phyloP scores from a whole-genome alignment of 2,797 vertebrate species.

The Tarsius wallacei region DNA sequence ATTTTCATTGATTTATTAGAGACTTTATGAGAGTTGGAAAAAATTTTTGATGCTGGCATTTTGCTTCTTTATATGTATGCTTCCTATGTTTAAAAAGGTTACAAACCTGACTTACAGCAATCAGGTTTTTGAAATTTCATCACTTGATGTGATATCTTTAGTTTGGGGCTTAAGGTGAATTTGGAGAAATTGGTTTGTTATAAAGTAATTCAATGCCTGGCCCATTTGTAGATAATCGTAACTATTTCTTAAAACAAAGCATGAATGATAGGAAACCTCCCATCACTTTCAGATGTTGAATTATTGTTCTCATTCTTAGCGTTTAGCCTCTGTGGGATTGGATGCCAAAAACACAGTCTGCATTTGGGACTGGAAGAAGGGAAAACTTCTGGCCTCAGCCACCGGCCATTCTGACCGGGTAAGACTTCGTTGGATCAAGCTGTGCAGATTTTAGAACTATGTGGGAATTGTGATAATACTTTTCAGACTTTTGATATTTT shows the following conservation, averaged over 20 bases:
- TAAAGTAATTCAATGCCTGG: neutral
- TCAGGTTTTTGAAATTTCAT: slow-evolving; percentile 14
- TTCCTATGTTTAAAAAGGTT: neutral
- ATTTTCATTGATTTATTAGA: neutral
- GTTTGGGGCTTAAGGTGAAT: neutral
- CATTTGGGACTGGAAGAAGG: slow-evolving; percentile 98
- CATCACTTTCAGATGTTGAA: slow-evolving; percentile 77
- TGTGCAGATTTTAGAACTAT: neutral
- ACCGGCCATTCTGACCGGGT: slow-evolving; percentile 98
- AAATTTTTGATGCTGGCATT: slow-evolving; percentile 19
- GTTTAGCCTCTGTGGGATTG: slow-evolving; percentile 96
- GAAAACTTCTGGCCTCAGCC: slow-evolving; percentile 95
- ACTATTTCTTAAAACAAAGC: slow-evolving; percentile 30
- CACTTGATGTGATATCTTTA: slow-evolving; percentile 15
- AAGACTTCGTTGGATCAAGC: slow-evolving; percentile 67
- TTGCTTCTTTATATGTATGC: neutral
- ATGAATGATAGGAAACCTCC: neutral
- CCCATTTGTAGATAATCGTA: neutral
- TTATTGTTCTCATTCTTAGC: slow-evolving; percentile 89
- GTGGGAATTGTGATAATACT: slow-evolving; percentile 23
- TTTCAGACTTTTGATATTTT: slow-evolving; percentile 27
- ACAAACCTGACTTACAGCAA: neutral
- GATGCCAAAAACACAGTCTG: slow-evolving; percentile 98
- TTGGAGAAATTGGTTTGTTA: slow-evolving; percentile 38
- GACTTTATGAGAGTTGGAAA: slow-evolving; percentile 12